Base-by-base conservation (phyloP, 2,113 vertebrate species). In the Melozone crissalis region DNA sequence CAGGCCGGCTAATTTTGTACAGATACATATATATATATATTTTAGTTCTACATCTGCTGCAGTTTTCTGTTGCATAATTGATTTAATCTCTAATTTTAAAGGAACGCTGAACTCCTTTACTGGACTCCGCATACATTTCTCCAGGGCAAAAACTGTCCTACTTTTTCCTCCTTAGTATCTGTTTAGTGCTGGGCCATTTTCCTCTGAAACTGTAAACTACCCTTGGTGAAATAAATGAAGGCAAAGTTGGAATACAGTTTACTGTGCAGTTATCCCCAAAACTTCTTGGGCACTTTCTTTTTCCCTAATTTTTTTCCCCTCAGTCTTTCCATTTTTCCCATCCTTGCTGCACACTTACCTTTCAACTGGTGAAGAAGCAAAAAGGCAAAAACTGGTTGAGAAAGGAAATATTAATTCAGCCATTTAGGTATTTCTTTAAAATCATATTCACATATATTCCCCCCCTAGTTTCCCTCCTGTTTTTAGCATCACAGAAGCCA, bases 11-110 rank as follows among this genome's bases (percentile, higher is more conserved):
- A 98, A 98, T 98, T 98, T 96, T 95, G 51, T 80, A 92, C 84
- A 89, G 94, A 94, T 78, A 95, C 71, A 18, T 81, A 92, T 93
- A 87, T 94, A 91, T 94, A 91, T 94, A 91, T 95, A 84, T 57
- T 91, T 95, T 91, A 95, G 73, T 95, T 87, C 94, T 96, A 95
- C 98, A 97, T 98, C 96, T 98, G 98, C 98, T 98, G 95, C 91
- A 94, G 77, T 97, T 97, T 98, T 95, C 96, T 95, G 96, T 97
- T 97, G 97, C 97, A 97, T 98, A 98, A 98, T 98, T 98, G 98
- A 98, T 98, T 98, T 98, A 98, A 98, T 98, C 98, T 98, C 97
- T 97, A 96, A 98, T 98, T 98, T 98, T 97, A 97, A 97, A 98
- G 97, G 96, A 98, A 98, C 26, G 65, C 82, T 97, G 96, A 98